Percentiles rank a stretch among this genome's conserved stretches.
Evolutionary conservation across 2,113 vertebrate genomes (phyloP).

Genomic region (Podarcis raffonei): DNA sequence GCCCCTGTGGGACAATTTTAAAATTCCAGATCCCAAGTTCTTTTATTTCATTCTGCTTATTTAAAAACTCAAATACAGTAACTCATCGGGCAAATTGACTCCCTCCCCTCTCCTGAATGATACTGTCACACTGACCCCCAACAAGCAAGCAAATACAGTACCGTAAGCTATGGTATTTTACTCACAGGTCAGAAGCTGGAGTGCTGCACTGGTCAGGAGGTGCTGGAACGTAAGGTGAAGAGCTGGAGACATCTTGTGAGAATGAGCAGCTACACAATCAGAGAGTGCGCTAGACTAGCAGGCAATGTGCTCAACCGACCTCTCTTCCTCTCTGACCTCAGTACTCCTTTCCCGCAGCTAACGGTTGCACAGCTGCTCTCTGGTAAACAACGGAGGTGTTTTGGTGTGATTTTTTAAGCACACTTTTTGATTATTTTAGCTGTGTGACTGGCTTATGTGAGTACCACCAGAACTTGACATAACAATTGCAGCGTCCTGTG

Average conservation of each 20-base stretch:
- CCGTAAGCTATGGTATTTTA: conserved; percentile 23
- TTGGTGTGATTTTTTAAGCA: background rate
- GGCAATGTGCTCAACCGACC: too few species aligned
- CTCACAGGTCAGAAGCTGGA: conserved; percentile 52
- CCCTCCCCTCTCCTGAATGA: too few species aligned
- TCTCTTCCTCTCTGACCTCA: background rate
- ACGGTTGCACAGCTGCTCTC: background rate
- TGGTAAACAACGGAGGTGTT: background rate
- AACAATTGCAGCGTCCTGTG: too few species aligned
- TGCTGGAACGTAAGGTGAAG: conserved; percentile 24
- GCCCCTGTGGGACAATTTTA: too few species aligned
- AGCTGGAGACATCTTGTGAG: background rate
- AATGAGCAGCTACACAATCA: background rate
- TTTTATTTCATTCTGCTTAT: too few species aligned
- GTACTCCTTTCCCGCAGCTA: conserved; percentile 5
- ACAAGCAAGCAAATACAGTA: background rate
- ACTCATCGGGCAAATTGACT: background rate
- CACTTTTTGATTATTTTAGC: background rate
- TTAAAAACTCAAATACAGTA: background rate
- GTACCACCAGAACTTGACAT: too few species aligned
- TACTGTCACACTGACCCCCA: background rate
- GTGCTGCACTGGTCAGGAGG: conserved; percentile 22
- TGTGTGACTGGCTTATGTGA: background rate
- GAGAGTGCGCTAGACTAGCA: background rate
- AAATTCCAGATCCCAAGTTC: too few species aligned